phyloP scores from a whole-genome alignment of 2,888 invertebrate species.

The Pterostichus niger region DNA sequence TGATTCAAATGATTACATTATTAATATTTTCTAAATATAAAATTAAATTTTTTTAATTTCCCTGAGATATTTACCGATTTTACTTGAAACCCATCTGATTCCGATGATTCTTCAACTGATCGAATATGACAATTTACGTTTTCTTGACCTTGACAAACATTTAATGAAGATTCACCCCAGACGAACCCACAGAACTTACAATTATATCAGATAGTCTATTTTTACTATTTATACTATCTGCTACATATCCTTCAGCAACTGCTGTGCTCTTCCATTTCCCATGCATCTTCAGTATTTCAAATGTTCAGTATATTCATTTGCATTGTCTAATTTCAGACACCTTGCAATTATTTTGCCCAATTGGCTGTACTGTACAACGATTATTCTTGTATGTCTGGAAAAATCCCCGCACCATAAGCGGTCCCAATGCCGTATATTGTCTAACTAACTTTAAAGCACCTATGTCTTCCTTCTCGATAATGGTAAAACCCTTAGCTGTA shows the following conservation, averaged over 20 bases:
- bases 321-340: slow-evolving; percentile 51
- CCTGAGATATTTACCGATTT: too few species aligned
- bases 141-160: too few species aligned
- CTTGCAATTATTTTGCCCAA: slow-evolving; percentile 38
- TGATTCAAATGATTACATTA: too few species aligned
- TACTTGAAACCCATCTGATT: too few species aligned
- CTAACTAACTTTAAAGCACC: slow-evolving; percentile 46
- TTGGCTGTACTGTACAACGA: neutral
- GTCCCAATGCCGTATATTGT: slow-evolving; percentile 46
- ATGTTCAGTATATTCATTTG: slow-evolving; percentile 54
- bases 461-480: slow-evolving; percentile 68
- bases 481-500: slow-evolving; percentile 67
- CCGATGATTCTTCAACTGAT: too few species aligned
- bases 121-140: too few species aligned
- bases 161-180: slow-evolving; percentile 20
- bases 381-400: slow-evolving; percentile 60
- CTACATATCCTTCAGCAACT: slow-evolving; percentile 53
- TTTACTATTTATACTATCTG: slow-evolving; percentile 46
- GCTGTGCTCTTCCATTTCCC: slow-evolving; percentile 56
- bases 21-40: too few species aligned
- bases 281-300: slow-evolving; percentile 60
- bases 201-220: slow-evolving; percentile 49
- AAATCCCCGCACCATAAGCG: slow-evolving; percentile 45
- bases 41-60: too few species aligned
- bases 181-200: slow-evolving; percentile 51